Percentiles rank a stretch among this genome's conserved stretches.
phyloP scores from a whole-genome alignment of 2,797 vertebrate genomes.

The Tenualosa thibaudeaui region DNA sequence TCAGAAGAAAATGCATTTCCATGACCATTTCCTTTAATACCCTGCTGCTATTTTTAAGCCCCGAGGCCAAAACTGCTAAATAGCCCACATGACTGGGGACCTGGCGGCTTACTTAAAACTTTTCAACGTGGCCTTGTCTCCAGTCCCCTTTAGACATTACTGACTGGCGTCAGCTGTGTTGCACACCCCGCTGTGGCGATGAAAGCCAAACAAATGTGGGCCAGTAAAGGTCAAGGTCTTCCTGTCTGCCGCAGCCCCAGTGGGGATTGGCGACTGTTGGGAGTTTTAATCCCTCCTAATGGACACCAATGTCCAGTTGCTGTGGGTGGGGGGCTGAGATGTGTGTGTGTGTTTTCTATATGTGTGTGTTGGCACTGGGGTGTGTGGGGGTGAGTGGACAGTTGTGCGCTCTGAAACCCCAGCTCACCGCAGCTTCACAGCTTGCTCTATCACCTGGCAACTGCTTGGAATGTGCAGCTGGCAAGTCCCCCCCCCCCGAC shows the following conservation, averaged over 20 bases:
- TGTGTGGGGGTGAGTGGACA: background rate
- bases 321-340: constrained; percentile 20
- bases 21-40: constrained; percentile 6
- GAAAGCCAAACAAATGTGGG: constrained; percentile 42
- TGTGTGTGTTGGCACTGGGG: background rate
- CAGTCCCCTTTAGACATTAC: constrained; percentile 5
- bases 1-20: background rate
- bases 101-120: background rate
- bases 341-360: background rate
- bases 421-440: constrained; percentile 25
- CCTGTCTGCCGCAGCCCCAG: constrained; percentile 35
- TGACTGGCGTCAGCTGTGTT: background rate
- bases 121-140: background rate
- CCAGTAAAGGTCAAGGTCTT: constrained; percentile 48
- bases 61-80: background rate
- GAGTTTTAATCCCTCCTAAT: constrained; percentile 54
- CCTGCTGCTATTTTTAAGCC: constrained; percentile 11
- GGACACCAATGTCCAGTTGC: constrained; percentile 39
- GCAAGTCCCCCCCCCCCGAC: constrained; percentile 60
- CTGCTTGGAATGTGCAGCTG: constrained; percentile 57
- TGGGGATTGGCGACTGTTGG: constrained; percentile 30
- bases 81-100: constrained; percentile 4
- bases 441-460: constrained; percentile 31
- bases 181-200: background rate
- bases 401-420: background rate